phyloP scores from a whole-genome alignment of 2,888 invertebrate species.

The Plebejus melissa region DNA sequence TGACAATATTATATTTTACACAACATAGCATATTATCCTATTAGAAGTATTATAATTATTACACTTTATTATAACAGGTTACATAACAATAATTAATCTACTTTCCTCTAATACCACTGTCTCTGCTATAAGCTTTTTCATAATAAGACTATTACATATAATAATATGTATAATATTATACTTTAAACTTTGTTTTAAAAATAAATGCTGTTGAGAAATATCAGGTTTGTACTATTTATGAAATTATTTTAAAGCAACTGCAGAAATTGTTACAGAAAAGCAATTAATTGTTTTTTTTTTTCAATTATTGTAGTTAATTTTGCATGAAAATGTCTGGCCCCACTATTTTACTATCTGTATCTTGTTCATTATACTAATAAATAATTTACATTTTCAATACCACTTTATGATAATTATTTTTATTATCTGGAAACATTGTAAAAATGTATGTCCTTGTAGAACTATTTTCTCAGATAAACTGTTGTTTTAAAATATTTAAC shows the following conservation, averaged over 20 bases:
- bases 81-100: neutral
- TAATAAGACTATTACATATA: neutral
- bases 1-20: constrained; percentile 13
- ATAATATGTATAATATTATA: neutral
- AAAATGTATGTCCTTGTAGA: neutral
- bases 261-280: neutral
- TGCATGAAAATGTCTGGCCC: neutral
- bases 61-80: neutral
- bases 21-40: constrained; percentile 18
- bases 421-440: neutral
- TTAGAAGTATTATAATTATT: neutral
- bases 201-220: neutral
- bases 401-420: neutral
- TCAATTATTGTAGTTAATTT: neutral
- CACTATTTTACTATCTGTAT: neutral
- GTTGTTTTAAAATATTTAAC: neutral
- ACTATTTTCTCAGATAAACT: neutral
- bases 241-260: neutral
- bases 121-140: neutral
- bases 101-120: neutral
- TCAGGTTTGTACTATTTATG: neutral
- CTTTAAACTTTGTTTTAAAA: neutral
- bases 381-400: neutral
- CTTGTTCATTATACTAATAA: neutral
- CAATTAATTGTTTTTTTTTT: neutral